Evolutionary conservation across 2,113 vertebrate genomes (phyloP).

Genomic region (Tonatia bakeri): DNA sequence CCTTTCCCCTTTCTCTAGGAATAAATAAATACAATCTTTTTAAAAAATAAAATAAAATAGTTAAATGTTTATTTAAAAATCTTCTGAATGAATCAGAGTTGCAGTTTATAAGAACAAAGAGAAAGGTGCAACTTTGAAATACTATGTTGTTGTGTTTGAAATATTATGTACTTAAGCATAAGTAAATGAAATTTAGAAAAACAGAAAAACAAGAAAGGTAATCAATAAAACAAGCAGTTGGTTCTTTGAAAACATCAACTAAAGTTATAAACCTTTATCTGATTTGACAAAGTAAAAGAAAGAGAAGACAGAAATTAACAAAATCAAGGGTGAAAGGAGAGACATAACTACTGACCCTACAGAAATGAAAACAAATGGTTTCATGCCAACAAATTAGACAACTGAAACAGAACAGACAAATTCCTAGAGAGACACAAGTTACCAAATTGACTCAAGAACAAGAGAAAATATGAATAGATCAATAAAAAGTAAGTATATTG

Average conservation of each 20-base stretch:
- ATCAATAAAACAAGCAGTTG: not conserved
- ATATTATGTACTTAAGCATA: not conserved
- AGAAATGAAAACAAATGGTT: not conserved
- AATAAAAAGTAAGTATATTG: not conserved
- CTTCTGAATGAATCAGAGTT: not conserved
- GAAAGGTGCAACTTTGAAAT: not conserved
- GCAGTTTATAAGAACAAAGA: not conserved
- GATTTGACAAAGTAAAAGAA: not conserved
- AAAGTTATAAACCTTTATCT: not conserved
- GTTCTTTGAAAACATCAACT: not conserved
- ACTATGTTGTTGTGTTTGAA: not conserved
- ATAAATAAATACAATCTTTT: too few relatives aligned
- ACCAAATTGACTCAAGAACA: not conserved
- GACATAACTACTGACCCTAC: not conserved
- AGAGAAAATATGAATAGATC: not conserved
- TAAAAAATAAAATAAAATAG: too few relatives aligned
- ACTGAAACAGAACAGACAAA: not conserved
- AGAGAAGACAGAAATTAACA: not conserved
- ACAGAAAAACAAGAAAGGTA: not conserved
- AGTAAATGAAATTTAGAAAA: conserved; percentile 15
- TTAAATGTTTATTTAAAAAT: not conserved
- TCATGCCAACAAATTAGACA: not conserved
- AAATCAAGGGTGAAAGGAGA: not conserved
- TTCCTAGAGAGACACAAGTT: not conserved
- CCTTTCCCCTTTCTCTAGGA: too few relatives aligned